Conservation (phyloP, 1,140 invertebrate genomes). For the Heliconius himera region DNA sequence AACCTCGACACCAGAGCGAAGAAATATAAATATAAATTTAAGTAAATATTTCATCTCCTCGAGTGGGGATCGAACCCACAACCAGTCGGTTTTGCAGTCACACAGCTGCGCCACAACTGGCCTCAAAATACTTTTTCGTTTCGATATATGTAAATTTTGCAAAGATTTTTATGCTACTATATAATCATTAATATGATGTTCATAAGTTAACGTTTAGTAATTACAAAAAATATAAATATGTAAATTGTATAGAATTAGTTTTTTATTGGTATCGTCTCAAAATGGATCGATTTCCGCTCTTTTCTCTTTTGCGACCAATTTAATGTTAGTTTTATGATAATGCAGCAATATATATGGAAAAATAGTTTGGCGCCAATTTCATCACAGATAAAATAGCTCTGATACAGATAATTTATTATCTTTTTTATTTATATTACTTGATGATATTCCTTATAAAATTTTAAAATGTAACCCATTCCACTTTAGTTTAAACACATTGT, state of each 20-base stretch:
- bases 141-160: no score
- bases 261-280: slow-evolving; percentile 22
- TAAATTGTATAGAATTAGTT: background rate
- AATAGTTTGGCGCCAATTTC: slow-evolving; percentile 17
- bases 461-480: background rate
- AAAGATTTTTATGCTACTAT: no score
- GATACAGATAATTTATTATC: slow-evolving; percentile 9
- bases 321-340: slow-evolving; percentile 35
- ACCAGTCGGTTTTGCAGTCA: no score
- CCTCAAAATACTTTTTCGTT: no score
- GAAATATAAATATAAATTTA: no score
- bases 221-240: background rate
- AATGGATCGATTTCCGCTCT: slow-evolving; percentile 30
- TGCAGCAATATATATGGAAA: slow-evolving; percentile 18
- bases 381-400: slow-evolving; percentile 1
- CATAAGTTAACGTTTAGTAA: background rate
- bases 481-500: background rate
- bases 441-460: background rate
- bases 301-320: slow-evolving; percentile 20
- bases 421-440: background rate
- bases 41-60: no score
- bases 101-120: no score
- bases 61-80: no score
- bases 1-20: no score
- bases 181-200: background rate